Conservation (phyloP, 2,113 vertebrate species). For the Serinus canaria region DNA sequence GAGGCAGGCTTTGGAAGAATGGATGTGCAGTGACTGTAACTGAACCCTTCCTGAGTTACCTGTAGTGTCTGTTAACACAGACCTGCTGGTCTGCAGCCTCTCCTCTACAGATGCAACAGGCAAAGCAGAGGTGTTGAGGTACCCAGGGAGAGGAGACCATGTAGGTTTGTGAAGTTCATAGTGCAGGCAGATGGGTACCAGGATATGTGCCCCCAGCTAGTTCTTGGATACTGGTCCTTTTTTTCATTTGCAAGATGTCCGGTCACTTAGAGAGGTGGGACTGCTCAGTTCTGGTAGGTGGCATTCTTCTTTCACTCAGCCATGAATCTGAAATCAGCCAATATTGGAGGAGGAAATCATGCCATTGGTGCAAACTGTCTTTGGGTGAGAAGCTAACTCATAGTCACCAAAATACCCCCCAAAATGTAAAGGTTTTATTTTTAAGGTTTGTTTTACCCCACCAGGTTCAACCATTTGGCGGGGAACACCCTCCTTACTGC, state of each 20-base stretch:
- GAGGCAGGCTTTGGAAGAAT: background rate
- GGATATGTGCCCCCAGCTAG: background rate
- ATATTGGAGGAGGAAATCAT: background rate
- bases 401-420: background rate
- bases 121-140: background rate
- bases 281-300: background rate
- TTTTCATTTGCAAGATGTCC: background rate
- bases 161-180: background rate
- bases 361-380: background rate
- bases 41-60: background rate
- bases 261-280: background rate
- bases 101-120: background rate
- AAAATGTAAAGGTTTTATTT: background rate
- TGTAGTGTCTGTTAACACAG: background rate
- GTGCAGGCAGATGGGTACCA: background rate
- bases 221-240: background rate
- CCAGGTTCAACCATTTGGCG: background rate
- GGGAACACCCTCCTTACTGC: background rate
- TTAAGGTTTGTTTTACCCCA: background rate
- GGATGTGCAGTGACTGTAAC: background rate
- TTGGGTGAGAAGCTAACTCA: background rate
- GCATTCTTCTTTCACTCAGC: background rate
- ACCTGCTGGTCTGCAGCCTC: background rate
- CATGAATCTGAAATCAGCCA: background rate
- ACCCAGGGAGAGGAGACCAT: fast-evolving